These are phyloP conservation scores for Pseudeuparius sepicola DNA, from an alignment of 2,888 invertebrate genomes.

Conservation along the genomic window DNA sequence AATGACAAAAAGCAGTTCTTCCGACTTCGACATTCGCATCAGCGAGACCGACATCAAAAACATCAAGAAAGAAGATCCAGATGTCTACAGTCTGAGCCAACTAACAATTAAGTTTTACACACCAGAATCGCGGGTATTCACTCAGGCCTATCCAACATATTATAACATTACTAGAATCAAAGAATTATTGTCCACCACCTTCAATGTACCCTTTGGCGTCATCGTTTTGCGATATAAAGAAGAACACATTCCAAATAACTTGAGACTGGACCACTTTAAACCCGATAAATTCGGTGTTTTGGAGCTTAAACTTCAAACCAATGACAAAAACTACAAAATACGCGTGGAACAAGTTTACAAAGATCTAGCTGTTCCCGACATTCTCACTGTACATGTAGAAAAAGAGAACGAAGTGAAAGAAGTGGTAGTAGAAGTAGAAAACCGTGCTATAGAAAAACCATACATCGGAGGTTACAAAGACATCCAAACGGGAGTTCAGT, in stretches of 20 bases:
- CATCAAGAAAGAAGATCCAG: too few species aligned
- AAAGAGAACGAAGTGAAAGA: slow-evolving; percentile 40
- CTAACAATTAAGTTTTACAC: slow-evolving; percentile 34
- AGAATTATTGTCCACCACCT: slow-evolving; percentile 48
- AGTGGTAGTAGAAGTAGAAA: slow-evolving; percentile 49
- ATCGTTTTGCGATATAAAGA: slow-evolving; percentile 44
- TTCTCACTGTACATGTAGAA: slow-evolving; percentile 45
- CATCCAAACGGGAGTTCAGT: slow-evolving; percentile 56
- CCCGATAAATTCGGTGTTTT: slow-evolving; percentile 27
- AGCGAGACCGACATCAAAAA: too few species aligned
- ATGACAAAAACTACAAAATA: slow-evolving; percentile 27
- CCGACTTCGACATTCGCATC: too few species aligned
- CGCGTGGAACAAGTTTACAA: slow-evolving; percentile 33
- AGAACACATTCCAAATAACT: slow-evolving; percentile 30
- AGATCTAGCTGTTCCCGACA: slow-evolving; percentile 41
- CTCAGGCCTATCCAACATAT: slow-evolving; percentile 44
- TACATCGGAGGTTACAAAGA: slow-evolving; percentile 75
- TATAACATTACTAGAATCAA: slow-evolving; percentile 49
- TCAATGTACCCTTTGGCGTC: slow-evolving; percentile 44
- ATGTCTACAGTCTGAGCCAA: too few species aligned
- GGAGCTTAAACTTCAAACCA: slow-evolving; percentile 29
- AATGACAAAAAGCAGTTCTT: too few species aligned
- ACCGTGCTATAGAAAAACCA: slow-evolving; percentile 56
- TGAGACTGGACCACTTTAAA: slow-evolving; percentile 25
- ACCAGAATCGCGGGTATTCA: slow-evolving; percentile 37